Base-by-base conservation (phyloP, 2,888 invertebrate species). In the Leptura quadrifasciata region DNA sequence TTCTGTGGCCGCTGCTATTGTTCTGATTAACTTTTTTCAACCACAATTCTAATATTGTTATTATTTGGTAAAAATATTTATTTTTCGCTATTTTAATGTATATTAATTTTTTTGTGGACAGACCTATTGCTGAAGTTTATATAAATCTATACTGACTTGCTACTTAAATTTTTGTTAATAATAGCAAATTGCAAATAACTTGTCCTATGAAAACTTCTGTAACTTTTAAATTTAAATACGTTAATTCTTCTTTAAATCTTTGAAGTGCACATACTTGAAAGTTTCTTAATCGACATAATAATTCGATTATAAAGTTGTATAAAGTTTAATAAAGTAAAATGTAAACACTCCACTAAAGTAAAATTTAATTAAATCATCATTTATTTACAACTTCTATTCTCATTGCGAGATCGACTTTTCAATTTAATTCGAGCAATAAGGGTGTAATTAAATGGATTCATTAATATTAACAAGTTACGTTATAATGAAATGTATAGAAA, bases 241-340 rank as follows among this genome's bases (percentile, higher is more conserved):
- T 39, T 72, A 64, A 72, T 72, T 72, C 55, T 55, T 27, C 72
- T 31, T 57, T 35, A 21, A 64, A 27, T 27, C 35, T 17, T 27
- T 17, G 31, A 20, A 35, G 64, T 55, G 54, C 35, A 64, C 54
- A 72, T 61, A 64, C 64, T 64, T 72, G 64, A 39, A 72, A 72
- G 52, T 72, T 72, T 72, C 72, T 54, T 72, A 55, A 72, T 72
- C 72, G 64, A 64, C 64, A 64, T 72, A 57, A 72, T 64, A 72
- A 72, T 72, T 72, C 21, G 64, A 72, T 72, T 72, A 72, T 55
- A 35, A 72, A 72, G 72, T 72, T 72, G 63, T 72, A 55, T 72
- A 20, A 57, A 72, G 72, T 72, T 72, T 55, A 64, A 55, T 63
- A 72, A 72, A 55, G 72, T 72, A 35, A 64, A 72, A 72, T 64